Evolutionary conservation across 2,888 invertebrate species (phyloP).

Genomic region (Eristalis pertinax): DNA sequence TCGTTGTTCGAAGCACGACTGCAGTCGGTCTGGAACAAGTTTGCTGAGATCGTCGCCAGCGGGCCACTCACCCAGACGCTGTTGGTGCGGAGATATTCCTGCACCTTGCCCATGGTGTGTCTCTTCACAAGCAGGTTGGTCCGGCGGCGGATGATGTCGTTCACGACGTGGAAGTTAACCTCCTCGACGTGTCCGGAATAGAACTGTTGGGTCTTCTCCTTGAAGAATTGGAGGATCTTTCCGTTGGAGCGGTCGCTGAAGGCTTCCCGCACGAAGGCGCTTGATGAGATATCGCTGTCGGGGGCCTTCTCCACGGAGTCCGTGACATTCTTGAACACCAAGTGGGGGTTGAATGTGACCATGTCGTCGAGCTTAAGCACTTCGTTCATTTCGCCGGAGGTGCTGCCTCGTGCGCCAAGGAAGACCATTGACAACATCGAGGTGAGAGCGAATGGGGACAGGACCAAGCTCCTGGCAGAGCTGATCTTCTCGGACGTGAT

Average conservation of each 20-base stretch:
- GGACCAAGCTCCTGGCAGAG: slow-evolving; percentile 88
- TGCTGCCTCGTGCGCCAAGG: slow-evolving; percentile 91
- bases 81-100: slow-evolving; percentile 89
- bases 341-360: slow-evolving; percentile 94
- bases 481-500: slow-evolving; percentile 87
- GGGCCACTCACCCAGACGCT: slow-evolving; percentile 88
- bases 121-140: slow-evolving; percentile 91
- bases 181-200: slow-evolving; percentile 94
- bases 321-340: slow-evolving; percentile 92
- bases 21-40: slow-evolving; percentile 93
- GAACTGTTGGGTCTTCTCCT: slow-evolving; percentile 92
- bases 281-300: slow-evolving; percentile 88
- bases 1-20: slow-evolving; percentile 88
- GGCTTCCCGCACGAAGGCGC: slow-evolving; percentile 91
- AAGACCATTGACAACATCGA: slow-evolving; percentile 95
- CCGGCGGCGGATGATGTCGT: slow-evolving; percentile 90
- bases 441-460: slow-evolving; percentile 92
- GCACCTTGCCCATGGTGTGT: slow-evolving; percentile 89
- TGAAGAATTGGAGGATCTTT: slow-evolving; percentile 92
- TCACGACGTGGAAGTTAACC: slow-evolving; percentile 90
- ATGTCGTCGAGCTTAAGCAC: slow-evolving; percentile 92
- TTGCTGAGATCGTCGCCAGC: slow-evolving; percentile 90
- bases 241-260: slow-evolving; percentile 92
- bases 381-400: slow-evolving; percentile 95
- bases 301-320: slow-evolving; percentile 88